Base-by-base conservation (phyloP, 1,140 invertebrate species). In the Heliconius hewitsoni region DNA sequence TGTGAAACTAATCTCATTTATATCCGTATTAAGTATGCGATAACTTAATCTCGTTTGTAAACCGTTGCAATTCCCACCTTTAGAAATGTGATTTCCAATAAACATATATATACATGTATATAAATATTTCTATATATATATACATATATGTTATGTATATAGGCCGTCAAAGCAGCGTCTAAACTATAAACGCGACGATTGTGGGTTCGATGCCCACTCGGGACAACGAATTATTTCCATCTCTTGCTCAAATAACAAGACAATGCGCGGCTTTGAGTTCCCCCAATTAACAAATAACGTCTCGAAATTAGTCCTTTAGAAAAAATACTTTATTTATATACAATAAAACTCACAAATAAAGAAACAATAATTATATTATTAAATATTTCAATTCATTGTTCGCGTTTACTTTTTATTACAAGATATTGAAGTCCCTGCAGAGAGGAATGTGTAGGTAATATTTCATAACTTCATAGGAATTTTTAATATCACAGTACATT, bases 401-500 rank as follows among this genome's bases (percentile, higher is more conserved):
- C 3, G 55, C 9, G 55, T 60, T 11, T 55, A 6, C 52, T 16
- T 55, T 55, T 19, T 60, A 60, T 60, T 23, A 23, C 55, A 52
- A 5, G 55, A 23, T 23, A 23, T 27, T n/a, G 55, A 60, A 60
- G 19, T 60, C 55, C 55, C 55, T 0, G 3, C 19, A 60, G 55
- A 60, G 50, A 4, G 8, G 18, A 52, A 52, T 52, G 18, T 16
- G 42, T 46, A 8, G n/a, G 8, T 23, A n/a, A 23, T 27, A 23
- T 23, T 60, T 60, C n/a, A 60, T 60, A 60, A 60, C 55, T 60
- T 60, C 55, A 60, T 5, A 60, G 55, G 55, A 60, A 60, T 23
- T 60, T 60, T 60, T 60, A 60, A 60, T 60, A 60, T 60, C 55
- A 23, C 55, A 60, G 19, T 27, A 60, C 55, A 60, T n/a, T n/a